Evolutionary conservation across 2,888 invertebrate genomes (phyloP), one percentile per base, ranked within the genome.

Genomic region (Muschampia plurimacula): DNA sequence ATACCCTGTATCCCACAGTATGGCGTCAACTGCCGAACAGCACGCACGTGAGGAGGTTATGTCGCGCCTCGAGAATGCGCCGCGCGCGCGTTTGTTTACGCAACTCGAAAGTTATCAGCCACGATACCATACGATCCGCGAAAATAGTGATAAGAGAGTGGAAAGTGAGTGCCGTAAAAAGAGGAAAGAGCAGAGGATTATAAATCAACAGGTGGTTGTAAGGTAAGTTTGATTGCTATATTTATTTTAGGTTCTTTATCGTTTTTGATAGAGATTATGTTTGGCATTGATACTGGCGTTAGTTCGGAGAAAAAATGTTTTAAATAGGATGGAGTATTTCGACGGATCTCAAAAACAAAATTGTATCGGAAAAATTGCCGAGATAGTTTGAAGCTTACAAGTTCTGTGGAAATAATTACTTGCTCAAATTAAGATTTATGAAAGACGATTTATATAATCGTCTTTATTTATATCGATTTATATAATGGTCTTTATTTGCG

Each of bases 101-200:
- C 93, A 92, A 88, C 91, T 94, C 60, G 95, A 95, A 84, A 92
- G 93, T 89, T 95, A 94, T 79, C 95, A 94, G 67, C 95, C 95
- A 74, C 82, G 90, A 75, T 95, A 95, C 79, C 95, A 95, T 80
- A 94, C 94, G 74, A 93, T 94, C 78, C 90, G 94, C 85, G 92
- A 94, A 79, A 89, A 83, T 79, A 89, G 91, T 91, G 93, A 89
- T 84, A 92, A 90, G 80, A 91, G 82, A 89, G 91, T 91, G 88
- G 91, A 92, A 72, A 91, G 91, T 92, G 93, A 93, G 87, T 89
- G 89, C 75, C 82, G 89, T 77, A 87, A 85, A 79, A 83, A 87
- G 77, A 88, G 86, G 75, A 92, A 87, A 82, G 91, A 92, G 75
- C 86, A 84, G 79, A 86, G 89, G 86, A 86, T 87, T 85, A 80